Evolutionary conservation across 2,888 invertebrate genomes (phyloP).

Genomic region (Sarcophaga rosellei): DNA sequence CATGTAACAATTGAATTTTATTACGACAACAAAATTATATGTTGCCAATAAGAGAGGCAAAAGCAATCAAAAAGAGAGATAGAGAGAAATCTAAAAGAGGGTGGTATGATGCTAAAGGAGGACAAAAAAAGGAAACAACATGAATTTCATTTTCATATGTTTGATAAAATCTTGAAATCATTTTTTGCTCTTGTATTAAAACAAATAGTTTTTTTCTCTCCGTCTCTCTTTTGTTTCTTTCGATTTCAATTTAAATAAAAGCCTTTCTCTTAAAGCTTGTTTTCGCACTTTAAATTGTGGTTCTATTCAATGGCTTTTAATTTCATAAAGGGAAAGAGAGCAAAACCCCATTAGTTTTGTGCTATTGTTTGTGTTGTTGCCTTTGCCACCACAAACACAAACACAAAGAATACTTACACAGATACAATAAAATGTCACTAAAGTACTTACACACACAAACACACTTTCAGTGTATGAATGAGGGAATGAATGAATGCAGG

Average conservation of each 20-base stretch:
- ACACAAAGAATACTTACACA: constrained; percentile 35
- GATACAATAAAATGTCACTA: constrained; percentile 40
- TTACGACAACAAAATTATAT: constrained; percentile 60
- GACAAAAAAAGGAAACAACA: not conserved
- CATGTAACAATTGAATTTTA: constrained; percentile 68
- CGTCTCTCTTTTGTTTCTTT: too few relatives aligned
- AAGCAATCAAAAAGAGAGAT: not conserved
- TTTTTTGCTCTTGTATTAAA: too few relatives aligned
- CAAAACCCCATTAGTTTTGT: constrained; percentile 48
- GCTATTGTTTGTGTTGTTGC: not conserved
- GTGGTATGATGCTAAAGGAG: not conserved
- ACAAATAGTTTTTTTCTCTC: too few relatives aligned
- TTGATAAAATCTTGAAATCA: too few relatives aligned
- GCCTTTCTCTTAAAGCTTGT: too few relatives aligned
- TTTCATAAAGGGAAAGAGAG: not conserved
- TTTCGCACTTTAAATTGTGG: not conserved
- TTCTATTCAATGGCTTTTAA: not conserved
- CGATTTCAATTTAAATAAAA: too few relatives aligned
- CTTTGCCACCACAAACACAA: constrained; percentile 39
- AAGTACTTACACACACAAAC: constrained; percentile 24
- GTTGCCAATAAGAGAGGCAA: not conserved
- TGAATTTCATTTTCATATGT: too few relatives aligned
- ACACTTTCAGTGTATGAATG: too few relatives aligned
- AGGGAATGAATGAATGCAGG: not conserved
- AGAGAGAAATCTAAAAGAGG: not conserved